Evolutionary conservation across 2,797 vertebrate genomes (phyloP).

Genomic region (Prionace glauca): DNA sequence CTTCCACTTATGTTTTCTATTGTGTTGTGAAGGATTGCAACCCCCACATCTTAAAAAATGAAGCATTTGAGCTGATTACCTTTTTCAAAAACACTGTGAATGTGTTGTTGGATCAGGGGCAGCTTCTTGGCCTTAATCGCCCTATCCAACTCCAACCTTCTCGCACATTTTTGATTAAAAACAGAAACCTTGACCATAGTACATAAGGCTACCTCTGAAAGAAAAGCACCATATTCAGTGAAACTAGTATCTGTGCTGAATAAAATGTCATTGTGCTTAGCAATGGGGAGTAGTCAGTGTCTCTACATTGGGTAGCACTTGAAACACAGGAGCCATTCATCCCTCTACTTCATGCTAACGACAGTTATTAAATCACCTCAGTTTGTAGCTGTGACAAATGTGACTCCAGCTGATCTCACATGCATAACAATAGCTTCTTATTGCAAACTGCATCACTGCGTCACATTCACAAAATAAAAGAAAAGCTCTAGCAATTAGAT

Average conservation of each 20-base stretch:
- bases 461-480: not conserved
- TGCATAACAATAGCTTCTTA: not conserved
- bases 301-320: not conserved
- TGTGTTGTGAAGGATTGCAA: not conserved
- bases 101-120: not conserved
- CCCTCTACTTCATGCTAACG: not conserved
- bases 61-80: not conserved
- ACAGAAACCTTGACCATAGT: not conserved
- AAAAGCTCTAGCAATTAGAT: not conserved
- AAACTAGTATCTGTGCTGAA: constrained; percentile 49
- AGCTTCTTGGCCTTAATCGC: not conserved
- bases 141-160: not conserved
- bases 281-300: not conserved
- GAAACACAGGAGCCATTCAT: not conserved
- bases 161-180: not conserved
- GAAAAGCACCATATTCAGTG: constrained; percentile 40
- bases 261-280: not conserved
- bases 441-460: not conserved
- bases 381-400: not conserved
- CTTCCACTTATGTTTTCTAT: not conserved
- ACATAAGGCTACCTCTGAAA: constrained; percentile 61
- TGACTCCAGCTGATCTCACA: not conserved
- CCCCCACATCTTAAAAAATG: not conserved
- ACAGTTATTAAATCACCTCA: not conserved
- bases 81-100: not conserved